Evolutionary conservation across 2,113 vertebrate species (phyloP), one percentile per base, ranked within the genome.

Genomic region (Prochilodus magdalenae): DNA sequence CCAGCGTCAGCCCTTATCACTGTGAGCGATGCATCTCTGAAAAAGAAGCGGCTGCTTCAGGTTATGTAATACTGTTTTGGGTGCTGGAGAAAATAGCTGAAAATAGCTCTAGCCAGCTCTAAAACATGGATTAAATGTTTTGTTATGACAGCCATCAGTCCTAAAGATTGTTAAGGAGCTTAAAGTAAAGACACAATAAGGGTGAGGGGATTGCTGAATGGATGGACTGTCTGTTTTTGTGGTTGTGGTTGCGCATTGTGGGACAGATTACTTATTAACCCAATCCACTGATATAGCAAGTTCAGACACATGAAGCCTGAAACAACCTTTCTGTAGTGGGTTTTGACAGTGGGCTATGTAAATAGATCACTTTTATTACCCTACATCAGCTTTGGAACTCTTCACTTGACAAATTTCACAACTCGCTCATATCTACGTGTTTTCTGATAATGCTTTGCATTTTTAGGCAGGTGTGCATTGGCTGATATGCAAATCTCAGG

Each of bases 241-340:
- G 44, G 18, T 59, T 79, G 81, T 30, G 60, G 73, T 84, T 74
- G 70, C 11, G 24, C 24, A 27, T 29, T 18, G 26, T 0, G 27
- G 70, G 44, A 49, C 70, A 16, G 70, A 27, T 72, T 72, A 72
- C 70, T 72, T 72, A 72, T 72, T 36, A 82, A 71, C 65, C 59
- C 71, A 59, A 53, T 51, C 27, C 33, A 69, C 73, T 77, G 55
- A 72, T 70, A 62, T 47, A 18, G 63, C 65, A 77, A 63, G 66
- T 77, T 82, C 55, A 72, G 55, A 57, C 73, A 59, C 40, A 70
- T 70, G 8, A 47, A 51, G 24, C 40, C 53, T 26, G 70, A 49
- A 27, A 51, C 36, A 51, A 51, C 70, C 47, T 44, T 26, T 72
- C 15, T 26, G 69, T 26, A 7, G n/a, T 51, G 70, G 70, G 47